Conservation (phyloP, 2,888 invertebrate species). For the Caenorhabditis becei region DNA sequence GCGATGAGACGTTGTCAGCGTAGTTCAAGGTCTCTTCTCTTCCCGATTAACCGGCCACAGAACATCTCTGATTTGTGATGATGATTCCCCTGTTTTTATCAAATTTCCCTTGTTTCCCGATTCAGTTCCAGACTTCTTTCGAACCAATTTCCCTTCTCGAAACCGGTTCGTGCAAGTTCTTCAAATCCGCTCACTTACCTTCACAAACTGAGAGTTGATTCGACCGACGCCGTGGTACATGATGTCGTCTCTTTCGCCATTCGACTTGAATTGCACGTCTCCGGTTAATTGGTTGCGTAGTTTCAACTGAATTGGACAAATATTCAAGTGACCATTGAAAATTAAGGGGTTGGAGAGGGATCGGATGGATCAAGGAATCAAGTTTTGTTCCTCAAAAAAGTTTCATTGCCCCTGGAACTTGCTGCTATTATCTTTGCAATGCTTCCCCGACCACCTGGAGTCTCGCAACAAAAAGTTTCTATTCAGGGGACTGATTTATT, state of each 20-base stretch:
- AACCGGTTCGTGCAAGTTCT: conserved; percentile 27
- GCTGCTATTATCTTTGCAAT: too few species aligned
- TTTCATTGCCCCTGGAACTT: too few species aligned
- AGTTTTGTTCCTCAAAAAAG: too few species aligned
- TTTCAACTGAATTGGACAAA: conserved; percentile 57
- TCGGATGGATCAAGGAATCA: too few species aligned
- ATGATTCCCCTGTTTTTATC: background rate
- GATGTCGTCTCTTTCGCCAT: conserved; percentile 68
- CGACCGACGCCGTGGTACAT: conserved; percentile 69
- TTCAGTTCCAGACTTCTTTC: conserved; percentile 41
- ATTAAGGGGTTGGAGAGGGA: background rate
- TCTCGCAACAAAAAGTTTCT: too few species aligned
- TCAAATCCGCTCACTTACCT: conserved; percentile 54
- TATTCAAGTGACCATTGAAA: background rate
- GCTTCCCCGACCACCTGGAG: too few species aligned
- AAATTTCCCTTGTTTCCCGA: background rate
- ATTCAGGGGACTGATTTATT: too few species aligned
- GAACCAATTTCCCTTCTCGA: conserved; percentile 10
- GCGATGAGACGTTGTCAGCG: conserved; percentile 24
- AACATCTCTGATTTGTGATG: conserved; percentile 24
- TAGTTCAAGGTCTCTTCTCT: conserved; percentile 43
- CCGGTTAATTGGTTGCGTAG: conserved; percentile 71
- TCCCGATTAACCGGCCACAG: conserved; percentile 22
- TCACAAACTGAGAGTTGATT: conserved; percentile 70
- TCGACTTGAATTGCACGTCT: conserved; percentile 66